Evolutionary conservation across 1,140 invertebrate species (phyloP).

Genomic region (Drosophila quadrilineata): DNA sequence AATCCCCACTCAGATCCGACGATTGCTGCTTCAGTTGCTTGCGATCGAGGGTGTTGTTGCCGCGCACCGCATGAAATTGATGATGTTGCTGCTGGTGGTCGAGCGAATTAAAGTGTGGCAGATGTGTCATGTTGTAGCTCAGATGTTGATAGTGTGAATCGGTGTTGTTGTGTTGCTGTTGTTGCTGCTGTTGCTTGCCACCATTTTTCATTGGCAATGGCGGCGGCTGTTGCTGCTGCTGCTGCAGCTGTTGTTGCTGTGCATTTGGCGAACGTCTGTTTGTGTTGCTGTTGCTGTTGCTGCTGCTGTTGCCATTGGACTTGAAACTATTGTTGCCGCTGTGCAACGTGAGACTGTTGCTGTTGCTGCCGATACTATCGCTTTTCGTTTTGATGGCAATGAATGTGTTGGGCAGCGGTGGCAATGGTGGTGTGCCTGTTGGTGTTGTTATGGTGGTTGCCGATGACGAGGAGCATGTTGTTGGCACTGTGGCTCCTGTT

Average conservation of each 20-base stretch:
- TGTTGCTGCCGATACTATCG: conserved; percentile 52
- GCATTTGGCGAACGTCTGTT: conserved; percentile 50
- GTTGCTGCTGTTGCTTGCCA: conserved; percentile 45
- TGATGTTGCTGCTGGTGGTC: conserved; percentile 46
- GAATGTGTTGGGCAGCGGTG: conserved; percentile 72
- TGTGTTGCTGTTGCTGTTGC: conserved; percentile 43
- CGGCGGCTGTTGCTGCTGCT: conserved; percentile 56
- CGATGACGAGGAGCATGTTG: conserved; percentile 52
- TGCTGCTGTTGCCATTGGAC: conserved; percentile 54
- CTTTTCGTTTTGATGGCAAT: conserved; percentile 74
- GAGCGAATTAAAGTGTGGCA: conserved; percentile 34
- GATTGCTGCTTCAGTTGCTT: conserved; percentile 31
- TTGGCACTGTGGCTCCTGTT: conserved; percentile 36
- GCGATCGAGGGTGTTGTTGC: conserved; percentile 70
- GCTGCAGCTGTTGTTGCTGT: conserved; percentile 40
- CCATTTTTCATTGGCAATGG: conserved; percentile 70
- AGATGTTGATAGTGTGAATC: conserved; percentile 74
- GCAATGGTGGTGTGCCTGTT: conserved; percentile 70
- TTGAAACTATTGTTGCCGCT: conserved; percentile 71
- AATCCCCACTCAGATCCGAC: conserved; percentile 30
- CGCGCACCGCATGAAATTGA: conserved; percentile 18
- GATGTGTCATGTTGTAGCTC: conserved; percentile 56
- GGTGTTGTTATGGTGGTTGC: conserved; percentile 58
- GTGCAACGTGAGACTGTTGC: conserved; percentile 59
- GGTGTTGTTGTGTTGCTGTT: conserved; percentile 16